Evolutionary conservation across 1,140 invertebrate genomes (phyloP), one percentile per base, ranked within the genome.

Genomic region (Aethina tumida): DNA sequence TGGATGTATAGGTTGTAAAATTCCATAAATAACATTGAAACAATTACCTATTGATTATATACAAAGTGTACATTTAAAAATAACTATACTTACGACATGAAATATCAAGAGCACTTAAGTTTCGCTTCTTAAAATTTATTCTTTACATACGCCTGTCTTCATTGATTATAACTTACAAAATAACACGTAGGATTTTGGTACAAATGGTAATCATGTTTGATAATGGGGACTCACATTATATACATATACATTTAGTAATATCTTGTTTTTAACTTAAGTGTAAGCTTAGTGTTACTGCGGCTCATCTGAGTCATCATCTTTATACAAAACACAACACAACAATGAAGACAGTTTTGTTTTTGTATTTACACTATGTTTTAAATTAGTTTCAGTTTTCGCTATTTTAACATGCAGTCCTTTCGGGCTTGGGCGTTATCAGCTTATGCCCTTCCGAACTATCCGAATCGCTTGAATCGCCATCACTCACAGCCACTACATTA

Each of bases 91-190:
- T 56, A 60, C 53, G 53, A 62, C 55, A 60, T 56, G 50, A 60
- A 59, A 61, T 61, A 60, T 56, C 57, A 61, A 62, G 59, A 62
- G 59, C 59, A 62, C 59, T 62, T 62, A 53, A 59, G 56, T 60
- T 62, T 60, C 49, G 52, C 52, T 43, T 57, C 43, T 59, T 59
- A 53, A 53, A 52, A 45, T 46, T 55, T 55, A 51, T 33, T 50
- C 40, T 46, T 45, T 48, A 51, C 49, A 53, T 49, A 44, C 43
- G 53, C 39, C 50, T 55, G 47, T 53, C 50, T 54, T 54, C 49
- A 54, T 49, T 52, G 49, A 46, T 46, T 29, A 39, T 41, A 44
- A 26, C 25, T 44, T 43, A 43, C 30, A 41, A 48, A 48, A 42
- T 39, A 43, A 53, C 41, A 53, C 45, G 22, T 41, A 49, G 27